Conservation (phyloP, 2,888 invertebrate genomes). For the Bruchidius siliquastri region DNA sequence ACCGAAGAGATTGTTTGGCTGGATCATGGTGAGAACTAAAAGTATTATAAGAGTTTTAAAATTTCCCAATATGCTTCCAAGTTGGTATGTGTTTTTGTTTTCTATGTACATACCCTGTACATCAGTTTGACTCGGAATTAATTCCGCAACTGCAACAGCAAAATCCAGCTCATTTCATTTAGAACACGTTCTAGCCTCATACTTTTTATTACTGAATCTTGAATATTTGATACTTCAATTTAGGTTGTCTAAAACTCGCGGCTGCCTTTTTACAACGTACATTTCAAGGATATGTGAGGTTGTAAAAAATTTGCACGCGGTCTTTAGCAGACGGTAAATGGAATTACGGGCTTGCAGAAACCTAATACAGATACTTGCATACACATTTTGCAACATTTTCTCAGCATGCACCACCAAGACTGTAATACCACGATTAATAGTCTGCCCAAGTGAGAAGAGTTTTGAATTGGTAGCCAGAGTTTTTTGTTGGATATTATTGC, state of each 20-base stretch:
- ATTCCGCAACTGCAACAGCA: not conserved
- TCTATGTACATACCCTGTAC: too few relatives aligned
- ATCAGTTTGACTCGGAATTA: not conserved
- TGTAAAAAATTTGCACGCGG: not conserved
- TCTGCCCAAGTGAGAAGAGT: too few relatives aligned
- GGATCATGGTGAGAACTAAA: too few relatives aligned
- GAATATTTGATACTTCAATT: constrained; percentile 1
- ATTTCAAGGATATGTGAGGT: not conserved
- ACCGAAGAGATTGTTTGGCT: too few relatives aligned
- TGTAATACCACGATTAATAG: too few relatives aligned
- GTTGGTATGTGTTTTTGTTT: too few relatives aligned
- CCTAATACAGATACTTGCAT: not conserved
- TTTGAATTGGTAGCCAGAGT: too few relatives aligned
- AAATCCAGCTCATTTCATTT: not conserved
- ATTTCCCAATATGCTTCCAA: too few relatives aligned
- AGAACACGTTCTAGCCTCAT: not conserved
- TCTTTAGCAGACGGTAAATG: not conserved
- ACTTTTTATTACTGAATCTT: not conserved
- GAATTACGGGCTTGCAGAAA: not conserved
- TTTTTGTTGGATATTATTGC: too few relatives aligned
- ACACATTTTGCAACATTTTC: not conserved
- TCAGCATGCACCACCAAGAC: not conserved
- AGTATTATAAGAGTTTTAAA: too few relatives aligned
- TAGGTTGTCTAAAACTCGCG: not conserved
- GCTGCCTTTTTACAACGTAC: not conserved